These are phyloP conservation scores for Octodon degus DNA, from an alignment of 2,113 vertebrate genomes.

Conservation along the genomic window DNA sequence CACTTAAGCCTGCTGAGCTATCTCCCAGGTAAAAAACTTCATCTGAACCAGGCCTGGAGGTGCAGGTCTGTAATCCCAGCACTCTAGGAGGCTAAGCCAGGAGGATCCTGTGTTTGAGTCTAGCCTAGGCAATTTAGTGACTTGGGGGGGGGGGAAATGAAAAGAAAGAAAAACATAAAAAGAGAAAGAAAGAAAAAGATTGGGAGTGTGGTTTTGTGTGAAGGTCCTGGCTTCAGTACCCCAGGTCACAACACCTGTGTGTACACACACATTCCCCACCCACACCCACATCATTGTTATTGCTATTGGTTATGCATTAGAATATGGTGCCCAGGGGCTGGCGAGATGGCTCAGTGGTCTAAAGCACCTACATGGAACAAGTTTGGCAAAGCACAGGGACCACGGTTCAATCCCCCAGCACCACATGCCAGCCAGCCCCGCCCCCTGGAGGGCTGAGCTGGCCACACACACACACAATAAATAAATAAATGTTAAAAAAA, in stretches of 20 bases:
- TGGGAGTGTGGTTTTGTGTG: not conserved
- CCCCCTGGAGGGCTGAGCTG: too few relatives aligned
- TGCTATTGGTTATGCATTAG: not conserved
- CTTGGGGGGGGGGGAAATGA: not conserved
- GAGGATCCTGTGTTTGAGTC: not conserved
- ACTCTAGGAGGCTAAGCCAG: too few relatives aligned
- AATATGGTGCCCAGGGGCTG: not conserved
- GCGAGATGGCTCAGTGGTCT: too few relatives aligned
- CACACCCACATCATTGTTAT: not conserved
- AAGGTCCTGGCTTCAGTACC: not conserved
- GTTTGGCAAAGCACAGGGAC: too few relatives aligned
- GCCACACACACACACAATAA: too few relatives aligned
- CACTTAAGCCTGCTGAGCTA: too few relatives aligned
- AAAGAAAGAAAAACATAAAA: not conserved
- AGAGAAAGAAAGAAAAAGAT: not conserved
- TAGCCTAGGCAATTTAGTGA: not conserved
- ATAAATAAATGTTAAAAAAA: too few relatives aligned
- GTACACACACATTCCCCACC: not conserved
- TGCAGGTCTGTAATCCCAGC: not conserved
- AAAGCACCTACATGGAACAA: too few relatives aligned
- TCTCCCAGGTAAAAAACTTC: too few relatives aligned
- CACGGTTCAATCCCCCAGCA: too few relatives aligned
- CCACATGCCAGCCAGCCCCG: too few relatives aligned
- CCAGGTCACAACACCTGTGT: not conserved
- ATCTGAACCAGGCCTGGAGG: not conserved